phyloP scores from a whole-genome alignment of 2,888 invertebrate species.

The Helobdella robusta region DNA sequence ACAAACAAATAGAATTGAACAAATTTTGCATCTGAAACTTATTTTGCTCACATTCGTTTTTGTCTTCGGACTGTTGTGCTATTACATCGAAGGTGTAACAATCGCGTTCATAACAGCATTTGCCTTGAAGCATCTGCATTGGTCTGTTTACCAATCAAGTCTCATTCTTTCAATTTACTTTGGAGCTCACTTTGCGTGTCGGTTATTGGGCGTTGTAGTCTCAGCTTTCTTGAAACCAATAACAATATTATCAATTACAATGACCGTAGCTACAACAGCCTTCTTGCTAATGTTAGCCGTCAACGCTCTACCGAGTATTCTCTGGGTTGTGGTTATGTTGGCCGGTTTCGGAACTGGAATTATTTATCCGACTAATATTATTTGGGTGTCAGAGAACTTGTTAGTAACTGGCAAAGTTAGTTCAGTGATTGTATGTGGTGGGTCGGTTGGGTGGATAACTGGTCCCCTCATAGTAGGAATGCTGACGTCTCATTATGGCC shows the following conservation, averaged over 20 bases:
- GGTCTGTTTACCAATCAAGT: conserved; percentile 24
- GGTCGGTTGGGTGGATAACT: not conserved
- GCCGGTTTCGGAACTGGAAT: conserved; percentile 25
- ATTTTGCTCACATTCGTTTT: conserved; percentile 19
- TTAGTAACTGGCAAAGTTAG: conserved; percentile 12
- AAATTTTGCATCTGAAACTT: not conserved
- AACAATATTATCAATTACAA: conserved; percentile 21
- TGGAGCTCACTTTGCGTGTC: conserved; percentile 19
- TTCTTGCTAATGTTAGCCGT: conserved; percentile 2
- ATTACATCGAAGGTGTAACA: conserved; percentile 23
- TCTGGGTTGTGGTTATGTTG: conserved; percentile 23
- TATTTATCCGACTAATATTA: conserved; percentile 24
- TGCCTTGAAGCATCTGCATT: conserved; percentile 23
- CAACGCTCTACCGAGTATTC: not conserved
- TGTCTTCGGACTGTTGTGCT: conserved; percentile 20
- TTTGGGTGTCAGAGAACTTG: conserved; percentile 26
- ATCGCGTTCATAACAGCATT: conserved; percentile 22
- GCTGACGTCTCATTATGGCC: not conserved
- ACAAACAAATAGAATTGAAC: not conserved
- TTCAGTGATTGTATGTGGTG: not conserved
- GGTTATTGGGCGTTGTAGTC: conserved; percentile 23
- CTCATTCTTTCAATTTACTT: conserved; percentile 22
- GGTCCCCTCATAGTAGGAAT: conserved; percentile 1
- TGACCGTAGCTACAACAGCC: no score
- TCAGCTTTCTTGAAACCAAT: conserved; percentile 21